Base-by-base conservation (phyloP, 1,140 invertebrate species). In the Eriosoma lanigerum region DNA sequence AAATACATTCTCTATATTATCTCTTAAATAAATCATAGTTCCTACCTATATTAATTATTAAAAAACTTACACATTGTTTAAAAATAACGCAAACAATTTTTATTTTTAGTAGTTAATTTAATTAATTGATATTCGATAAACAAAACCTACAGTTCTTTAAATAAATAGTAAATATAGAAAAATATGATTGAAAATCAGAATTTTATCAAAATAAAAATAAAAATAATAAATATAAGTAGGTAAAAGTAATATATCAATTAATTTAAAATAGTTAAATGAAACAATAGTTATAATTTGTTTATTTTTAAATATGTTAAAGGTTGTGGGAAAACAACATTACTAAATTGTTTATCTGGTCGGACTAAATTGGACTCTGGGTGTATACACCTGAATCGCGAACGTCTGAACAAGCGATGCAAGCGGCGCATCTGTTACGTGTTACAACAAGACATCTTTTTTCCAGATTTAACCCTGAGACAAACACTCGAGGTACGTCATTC, bases 361-460 rank as follows among this genome's bases (percentile, higher is more conserved):
- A 86, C 91, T 26, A 89, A 89, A 64, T 84, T 92, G 19, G 89
- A 91, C 82, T 88, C 89, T 66, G 93, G 94, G 56, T 88, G 88
- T 82, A 92, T 95, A 82, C 90, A 90, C 83, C 86, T 94, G 21
- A 94, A 94, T 85, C 89, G 92, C 10, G 90, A 92, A 81, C 87
- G 89, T n/a, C 85, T 95, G 32, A 91, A 90, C 82, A 94, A 94
- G 84, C 86, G 91, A 83, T 92, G 91, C 88, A 90, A 91, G 81
- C 86, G 93, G 81, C 90, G 90, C 83, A 93, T 95, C 80, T 93
- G 93, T 82, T 95, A 95, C 85, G 93, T 95, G 24, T 88, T 94
- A 56, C 93, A 95, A 84, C 91, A 95, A 84, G 93, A 95, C 84
- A 90, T 94, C 81, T 95, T 95, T 86, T 94, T 94, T 84, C 89